Base-by-base conservation (phyloP, 2,113 vertebrate species). In the Piaya cayana region DNA sequence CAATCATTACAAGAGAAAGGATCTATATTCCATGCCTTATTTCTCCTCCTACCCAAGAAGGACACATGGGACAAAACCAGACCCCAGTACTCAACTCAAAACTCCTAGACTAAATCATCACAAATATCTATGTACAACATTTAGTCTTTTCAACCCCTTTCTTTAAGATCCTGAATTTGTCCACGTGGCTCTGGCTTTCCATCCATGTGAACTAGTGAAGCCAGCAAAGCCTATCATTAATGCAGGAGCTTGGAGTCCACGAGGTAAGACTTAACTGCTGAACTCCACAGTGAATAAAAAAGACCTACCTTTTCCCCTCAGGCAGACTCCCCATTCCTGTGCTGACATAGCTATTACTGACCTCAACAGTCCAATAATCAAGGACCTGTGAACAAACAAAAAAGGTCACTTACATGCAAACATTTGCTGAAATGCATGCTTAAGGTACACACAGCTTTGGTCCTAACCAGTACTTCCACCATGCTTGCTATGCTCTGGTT, bases 261-360 rank as follows among this genome's bases (percentile, higher is more conserved):
- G 8, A 64, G 43, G 76, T 23, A 79, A 59, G 36, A 37, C n/a
- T 81, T 78, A 83, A 52, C 47, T 59, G 42, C 37, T 85, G 47
- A 94, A 78, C 64, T 93, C 79, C 49, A 74, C 21, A 92, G 69
- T 50, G 60, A 95, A 86, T 86, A 90, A 96, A 95, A 84, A 62
- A 86, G 10, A 47, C 76, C 90, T 88, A 86, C 60, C 69, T 88
- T 65, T 88, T 87, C 84, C 80, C 94, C 88, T 93, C 82, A 84
- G 90, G 92, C 88, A 96, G 69, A 93, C 88, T 90, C 60, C 93
- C 95, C 82, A 90, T 79, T 94, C 76, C 93, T 92, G 82, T 52
- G 86, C 95, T 96, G 79, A 90, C 65, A 95, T 72, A 96, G 69
- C 92, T 93, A 96, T 76, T 92, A 96, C 96, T 96, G 94, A 96